Evolutionary conservation across 2,888 invertebrate species (phyloP), one percentile per base, ranked within the genome.

Genomic region (Spisula solida): DNA sequence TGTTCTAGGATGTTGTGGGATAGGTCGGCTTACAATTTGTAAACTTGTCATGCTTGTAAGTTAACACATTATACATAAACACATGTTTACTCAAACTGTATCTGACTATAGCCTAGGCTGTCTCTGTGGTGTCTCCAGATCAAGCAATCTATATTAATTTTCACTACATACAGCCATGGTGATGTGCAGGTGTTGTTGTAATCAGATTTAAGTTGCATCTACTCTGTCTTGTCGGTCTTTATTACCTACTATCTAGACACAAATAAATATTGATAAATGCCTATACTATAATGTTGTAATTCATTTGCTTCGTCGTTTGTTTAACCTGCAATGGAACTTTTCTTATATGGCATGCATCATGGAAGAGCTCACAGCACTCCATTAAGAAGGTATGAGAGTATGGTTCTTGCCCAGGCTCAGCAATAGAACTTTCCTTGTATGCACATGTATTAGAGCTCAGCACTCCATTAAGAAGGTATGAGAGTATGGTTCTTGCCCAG

Each of bases 1-100:
- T 0, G 41, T 10, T 66, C 60, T 25, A 66, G 60, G 60, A 66
- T 66, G 25, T 66, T 66, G 25, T 66, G 25, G 60, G 60, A 66
- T 66, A 25, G 25, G 60, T 66, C 25, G 20, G 4, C 5, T n/a
- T 25, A 66, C 60, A 66, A 66, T 66, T 66, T 66, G 25, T 66
- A 66, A 66, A 66, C 60, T 41, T 66, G 60, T 66, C 25, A n/a
- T n/a, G n/a, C 60, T 66, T 66, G 60, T 66, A 66, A 10, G 25
- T 12, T 66, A 25, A 66, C 25, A 66, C 60, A n/a, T 66, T 25
- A 8, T 25, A 25, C 25, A 66, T 66, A 25, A 25, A 66, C n/a
- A 25, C 25, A 25, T 25, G 25, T 25, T 25, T 66, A 66, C 60
- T 25, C n/a, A 25, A 66, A 66, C 60, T 41, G 41, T 41, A 5